Evolutionary conservation across 1,140 invertebrate species (phyloP), one percentile per base, ranked within the genome.

Genomic region (Trachelipus rathkii): DNA sequence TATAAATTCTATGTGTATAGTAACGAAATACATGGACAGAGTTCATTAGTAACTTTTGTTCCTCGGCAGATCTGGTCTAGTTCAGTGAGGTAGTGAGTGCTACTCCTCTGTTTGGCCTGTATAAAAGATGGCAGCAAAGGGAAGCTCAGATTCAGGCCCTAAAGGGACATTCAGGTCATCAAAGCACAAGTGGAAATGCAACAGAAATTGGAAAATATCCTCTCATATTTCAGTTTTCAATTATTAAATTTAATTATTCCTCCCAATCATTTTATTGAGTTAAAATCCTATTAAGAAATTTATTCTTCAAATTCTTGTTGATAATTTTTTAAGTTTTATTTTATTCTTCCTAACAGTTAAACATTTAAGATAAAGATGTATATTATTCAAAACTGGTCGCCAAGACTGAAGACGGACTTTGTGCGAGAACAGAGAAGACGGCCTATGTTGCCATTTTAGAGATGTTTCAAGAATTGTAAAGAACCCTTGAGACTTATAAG

Each of bases 71-170:
- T 97, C 94, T 3, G 97, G 97, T 8, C 86, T 99, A 0, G 99
- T 99, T 81, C 95, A 96, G 84, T 99, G 97, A n/a, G 96, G 97
- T 99, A 4, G 95, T 97, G 82, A 95, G 95, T 67, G 94, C 96
- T 0, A 97, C 94, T 0, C 95, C 97, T 0, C 85, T 99, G 11
- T 99, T 98, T 86, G 90, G 93, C 0, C 86, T 99, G 5, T 99
- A 99, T 83, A 97, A 98, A 84, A 89, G 93, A 71, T 98, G 96
- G 95, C 95, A 98, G 83, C 94, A 97, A 82, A 87, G 95, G 45
- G 93, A 95, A 84, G 80, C 81, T 15, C 80, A 79, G 66, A 77
- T 77, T 7, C 3, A 77, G 60, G 67, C 78, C 15, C 71, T 77
- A 2, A 79, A 79, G n/a, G 74, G 60, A 23, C 77, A 78, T 67